These are phyloP conservation scores for Myiagra hebetior DNA, from an alignment of 2,113 vertebrate genomes.

Conservation along the genomic window DNA sequence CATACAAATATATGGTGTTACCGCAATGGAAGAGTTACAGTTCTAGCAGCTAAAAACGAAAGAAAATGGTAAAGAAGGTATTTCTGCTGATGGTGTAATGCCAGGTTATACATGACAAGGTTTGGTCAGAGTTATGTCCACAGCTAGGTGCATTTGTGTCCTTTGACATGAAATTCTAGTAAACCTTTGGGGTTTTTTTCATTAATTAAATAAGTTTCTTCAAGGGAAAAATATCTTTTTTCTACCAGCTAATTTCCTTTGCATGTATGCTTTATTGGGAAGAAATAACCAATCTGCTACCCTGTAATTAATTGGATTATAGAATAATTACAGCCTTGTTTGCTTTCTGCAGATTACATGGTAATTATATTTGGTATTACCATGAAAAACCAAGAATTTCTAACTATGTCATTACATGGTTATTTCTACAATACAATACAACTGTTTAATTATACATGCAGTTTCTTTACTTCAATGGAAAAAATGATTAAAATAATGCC, in stretches of 20 bases:
- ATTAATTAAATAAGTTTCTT: background rate
- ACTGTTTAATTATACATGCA: slow-evolving; percentile 79
- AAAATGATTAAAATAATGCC: slow-evolving; percentile 76
- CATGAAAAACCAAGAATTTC: slow-evolving; percentile 81
- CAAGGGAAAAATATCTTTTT: background rate
- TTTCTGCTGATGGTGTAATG: background rate
- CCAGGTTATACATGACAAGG: background rate
- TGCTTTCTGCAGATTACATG: slow-evolving; percentile 79
- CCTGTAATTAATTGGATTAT: slow-evolving; percentile 80
- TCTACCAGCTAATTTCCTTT: slow-evolving; percentile 39
- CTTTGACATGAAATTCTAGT: background rate
- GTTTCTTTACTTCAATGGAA: slow-evolving; percentile 73
- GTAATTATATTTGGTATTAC: slow-evolving; percentile 78
- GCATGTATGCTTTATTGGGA: slow-evolving; percentile 64
- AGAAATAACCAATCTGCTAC: slow-evolving; percentile 70
- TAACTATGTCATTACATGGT: slow-evolving; percentile 79
- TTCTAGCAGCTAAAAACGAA: background rate
- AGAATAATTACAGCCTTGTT: slow-evolving; percentile 79
- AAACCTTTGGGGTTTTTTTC: background rate
- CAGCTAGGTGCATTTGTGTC: background rate
- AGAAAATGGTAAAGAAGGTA: background rate
- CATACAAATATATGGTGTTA: background rate
- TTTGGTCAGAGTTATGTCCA: background rate
- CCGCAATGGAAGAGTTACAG: background rate
- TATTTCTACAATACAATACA: slow-evolving; percentile 78